A percentile compares a stretch with the other conserved stretches of the same genome.
Evolutionary conservation across 1,140 invertebrate genomes (phyloP).

Genomic region (Heliothis subflexa): DNA sequence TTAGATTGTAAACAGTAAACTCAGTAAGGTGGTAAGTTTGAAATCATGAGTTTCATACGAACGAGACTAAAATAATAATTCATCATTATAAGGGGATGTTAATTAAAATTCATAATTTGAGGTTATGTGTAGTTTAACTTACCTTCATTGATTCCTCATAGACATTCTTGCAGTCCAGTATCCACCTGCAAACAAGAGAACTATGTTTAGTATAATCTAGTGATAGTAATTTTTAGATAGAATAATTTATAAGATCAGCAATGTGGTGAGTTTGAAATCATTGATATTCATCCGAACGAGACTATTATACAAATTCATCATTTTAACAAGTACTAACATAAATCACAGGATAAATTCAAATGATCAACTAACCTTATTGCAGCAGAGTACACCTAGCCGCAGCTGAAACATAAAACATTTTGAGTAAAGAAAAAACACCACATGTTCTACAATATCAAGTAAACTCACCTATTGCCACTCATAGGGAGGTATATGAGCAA

Average conservation of each 20-base stretch:
- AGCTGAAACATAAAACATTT: constrained; percentile 79
- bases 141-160: neutral
- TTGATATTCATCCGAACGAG: constrained; percentile 66
- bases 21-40: constrained; percentile 60
- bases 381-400: neutral
- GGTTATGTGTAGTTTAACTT: neutral
- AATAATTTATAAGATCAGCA: constrained; percentile 45
- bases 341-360: constrained; percentile 8
- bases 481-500: constrained; percentile 57
- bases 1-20: neutral
- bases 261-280: constrained; percentile 65
- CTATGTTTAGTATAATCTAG: neutral
- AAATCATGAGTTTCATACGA: constrained; percentile 70
- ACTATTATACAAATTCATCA: constrained; percentile 64
- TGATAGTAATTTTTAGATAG: neutral
- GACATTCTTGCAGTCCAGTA: neutral
- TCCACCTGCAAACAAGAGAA: neutral
- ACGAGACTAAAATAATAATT: constrained; percentile 69
- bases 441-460: constrained; percentile 59
- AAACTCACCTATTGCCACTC: constrained; percentile 72
- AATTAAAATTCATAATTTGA: neutral
- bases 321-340: neutral
- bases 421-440: constrained; percentile 79
- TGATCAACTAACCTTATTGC: constrained; percentile 24
- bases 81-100: constrained; percentile 54